phyloP scores from a whole-genome alignment of 2,797 vertebrate species.

The Anas flavirostris region DNA sequence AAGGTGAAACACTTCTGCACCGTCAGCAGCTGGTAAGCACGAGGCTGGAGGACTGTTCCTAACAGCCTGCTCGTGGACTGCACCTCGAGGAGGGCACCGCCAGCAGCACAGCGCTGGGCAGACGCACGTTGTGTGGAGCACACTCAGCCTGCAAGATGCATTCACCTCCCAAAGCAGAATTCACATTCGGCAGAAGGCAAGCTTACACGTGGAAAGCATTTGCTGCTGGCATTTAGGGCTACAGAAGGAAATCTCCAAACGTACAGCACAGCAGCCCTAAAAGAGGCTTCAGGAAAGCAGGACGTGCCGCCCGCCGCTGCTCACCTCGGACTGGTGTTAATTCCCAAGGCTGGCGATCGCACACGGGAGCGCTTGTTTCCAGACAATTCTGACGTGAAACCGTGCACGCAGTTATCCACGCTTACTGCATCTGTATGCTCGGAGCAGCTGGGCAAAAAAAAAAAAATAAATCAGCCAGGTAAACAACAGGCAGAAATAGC shows the following conservation, averaged over 20 bases:
- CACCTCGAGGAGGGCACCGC: background rate
- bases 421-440: background rate
- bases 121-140: rapidly evolving
- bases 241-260: background rate
- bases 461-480: background rate
- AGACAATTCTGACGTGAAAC: background rate
- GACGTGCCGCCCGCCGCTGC: background rate
- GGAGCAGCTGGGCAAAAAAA: background rate
- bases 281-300: background rate
- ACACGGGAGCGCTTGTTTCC: rapidly evolving
- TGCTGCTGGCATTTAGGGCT: background rate
- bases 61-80: background rate
- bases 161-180: background rate
- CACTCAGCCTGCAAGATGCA: background rate
- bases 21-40: background rate
- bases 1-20: background rate
- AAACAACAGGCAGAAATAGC: background rate
- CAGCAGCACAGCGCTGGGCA: background rate
- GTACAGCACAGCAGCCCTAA: background rate
- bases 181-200: rapidly evolving
- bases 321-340: background rate
- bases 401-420: rapidly evolving
- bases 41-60: background rate
- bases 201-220: rapidly evolving
- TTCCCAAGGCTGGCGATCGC: background rate